Evolutionary conservation across 2,888 invertebrate genomes (phyloP), one percentile per base, ranked within the genome.

Genomic region (Sesia apiformis): DNA sequence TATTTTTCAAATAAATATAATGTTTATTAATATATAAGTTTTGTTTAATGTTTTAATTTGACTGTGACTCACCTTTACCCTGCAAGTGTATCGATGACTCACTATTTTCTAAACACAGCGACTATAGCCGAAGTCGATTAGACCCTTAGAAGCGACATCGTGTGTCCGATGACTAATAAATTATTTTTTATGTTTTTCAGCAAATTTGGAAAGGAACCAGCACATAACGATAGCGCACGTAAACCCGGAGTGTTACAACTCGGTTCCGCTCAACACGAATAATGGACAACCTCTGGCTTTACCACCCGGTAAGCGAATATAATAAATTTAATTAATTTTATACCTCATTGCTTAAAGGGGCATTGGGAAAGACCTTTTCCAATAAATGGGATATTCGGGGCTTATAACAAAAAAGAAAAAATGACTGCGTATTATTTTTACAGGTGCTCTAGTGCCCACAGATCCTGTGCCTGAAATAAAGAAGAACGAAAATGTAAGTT

Each of bases 221-320:
- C 95, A 94, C 78, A 98, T 99, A 69, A 94, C 93, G 40, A 87
- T 98, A 70, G 98, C 98, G 0, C 99, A 99, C 84, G 96, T 99
- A 53, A 97, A 98, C 87, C 98, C 99, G 0, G 96, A 97, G 74
- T 95, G 96, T 70, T 98, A 88, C 74, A 88, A 75, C 70, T 84
- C 84, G 0, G 79, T 87, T 40, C 90, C 90, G 1, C 78, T 89
- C 4, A 71, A 81, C 65, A 76, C 82, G 3, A 87, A 88, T 69
- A 79, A 85, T 55, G 88, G 86, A 8, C 86, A 87, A 52, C 89
- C 89, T 1, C 69, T 87, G 0, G 88, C 89, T 0, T 53, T 89
- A 60, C 87, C 89, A 23, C 86, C 89, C 8, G 89, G 88, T 85
- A 58, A 43, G 43, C 7, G 42, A 23, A 23, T 42, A 42, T 42